These are phyloP conservation scores for Austrolebias charrua DNA, from an alignment of 2,797 vertebrate species.

Conservation along the genomic window DNA sequence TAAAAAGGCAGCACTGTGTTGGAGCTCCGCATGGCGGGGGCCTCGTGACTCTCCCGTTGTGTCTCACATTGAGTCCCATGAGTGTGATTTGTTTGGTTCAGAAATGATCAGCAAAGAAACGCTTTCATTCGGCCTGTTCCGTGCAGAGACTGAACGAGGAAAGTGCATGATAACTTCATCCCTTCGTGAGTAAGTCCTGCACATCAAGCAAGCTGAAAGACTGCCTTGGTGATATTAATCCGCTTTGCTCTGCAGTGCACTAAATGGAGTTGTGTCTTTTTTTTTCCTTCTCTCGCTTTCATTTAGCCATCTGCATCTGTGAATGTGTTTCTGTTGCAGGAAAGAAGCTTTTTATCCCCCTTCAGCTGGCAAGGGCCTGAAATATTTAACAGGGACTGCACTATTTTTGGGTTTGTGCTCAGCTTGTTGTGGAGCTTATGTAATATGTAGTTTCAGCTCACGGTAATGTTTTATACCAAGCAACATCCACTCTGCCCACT, in stretches of 20 bases:
- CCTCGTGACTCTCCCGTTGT: slow-evolving; percentile 67
- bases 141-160: slow-evolving; percentile 13
- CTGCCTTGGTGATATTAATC: slow-evolving; percentile 58
- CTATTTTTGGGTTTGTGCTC: slow-evolving; percentile 79
- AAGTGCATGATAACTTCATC: slow-evolving; percentile 30
- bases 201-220: slow-evolving; percentile 42
- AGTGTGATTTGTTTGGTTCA: slow-evolving; percentile 66
- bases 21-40: slow-evolving; percentile 42
- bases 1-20: slow-evolving; percentile 73
- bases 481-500: slow-evolving; percentile 7
- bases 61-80: slow-evolving; percentile 62
- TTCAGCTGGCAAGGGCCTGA: slow-evolving; percentile 77
- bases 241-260: slow-evolving; percentile 46
- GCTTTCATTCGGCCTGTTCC: slow-evolving; percentile 43
- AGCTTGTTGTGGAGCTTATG: slow-evolving; percentile 73
- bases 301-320: slow-evolving; percentile 65
- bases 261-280: slow-evolving; percentile 52
- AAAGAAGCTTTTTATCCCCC: slow-evolving; percentile 66
- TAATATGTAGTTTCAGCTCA: slow-evolving; percentile 65
- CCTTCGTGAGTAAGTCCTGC: slow-evolving; percentile 34
- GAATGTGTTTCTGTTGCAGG: slow-evolving; percentile 48
- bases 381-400: slow-evolving; percentile 79
- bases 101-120: slow-evolving; percentile 50
- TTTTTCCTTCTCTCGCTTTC: slow-evolving; percentile 35
- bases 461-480: slow-evolving; percentile 44